These are phyloP conservation scores for Homarus gammarus DNA, from an alignment of 2,888 invertebrate species.

Conservation along the genomic window DNA sequence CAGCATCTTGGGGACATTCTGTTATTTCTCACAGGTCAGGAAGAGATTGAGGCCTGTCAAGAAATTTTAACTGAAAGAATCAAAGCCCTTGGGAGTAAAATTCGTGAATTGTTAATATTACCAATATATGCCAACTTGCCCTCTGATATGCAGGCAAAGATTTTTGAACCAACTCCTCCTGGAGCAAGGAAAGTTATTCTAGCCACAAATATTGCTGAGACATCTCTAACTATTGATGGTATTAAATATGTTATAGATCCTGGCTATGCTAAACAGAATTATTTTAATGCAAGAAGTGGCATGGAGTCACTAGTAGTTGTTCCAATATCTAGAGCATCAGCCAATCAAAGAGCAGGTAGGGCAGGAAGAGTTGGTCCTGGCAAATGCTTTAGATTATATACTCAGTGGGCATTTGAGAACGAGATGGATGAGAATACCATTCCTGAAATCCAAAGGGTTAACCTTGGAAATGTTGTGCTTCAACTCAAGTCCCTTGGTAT, in stretches of 20 bases:
- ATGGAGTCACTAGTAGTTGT: conserved; percentile 99
- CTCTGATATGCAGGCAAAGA: conserved; percentile 99
- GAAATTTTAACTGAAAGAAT: conserved; percentile 94
- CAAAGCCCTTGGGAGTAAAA: conserved; percentile 93
- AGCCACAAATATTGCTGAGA: conserved; percentile 99
- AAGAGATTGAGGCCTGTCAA: conserved; percentile 93
- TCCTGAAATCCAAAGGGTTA: conserved; percentile 98
- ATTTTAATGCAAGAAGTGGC: conserved; percentile 97
- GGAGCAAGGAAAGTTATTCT: conserved; percentile 94
- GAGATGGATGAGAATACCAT: conserved; percentile 98
- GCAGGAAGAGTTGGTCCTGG: conserved; percentile 98
- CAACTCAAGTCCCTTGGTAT: conserved; percentile 98
- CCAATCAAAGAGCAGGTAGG: conserved; percentile 97
- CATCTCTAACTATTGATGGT: conserved; percentile 98
- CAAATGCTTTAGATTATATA: conserved; percentile 98
- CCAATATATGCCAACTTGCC: conserved; percentile 99
- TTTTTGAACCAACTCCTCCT: conserved; percentile 98
- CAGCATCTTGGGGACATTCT: conserved; percentile 97
- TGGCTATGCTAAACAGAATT: conserved; percentile 99
- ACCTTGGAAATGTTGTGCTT: conserved; percentile 97
- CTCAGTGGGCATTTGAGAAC: conserved; percentile 98
- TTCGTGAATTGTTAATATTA: conserved; percentile 93
- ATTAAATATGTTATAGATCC: conserved; percentile 99
- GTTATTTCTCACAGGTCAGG: conserved; percentile 96
- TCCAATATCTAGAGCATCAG: conserved; percentile 98